Percentiles rank a stretch among this genome's conserved stretches.
Evolutionary conservation across 2,113 vertebrate genomes (phyloP).

Genomic region (Eonycteris spelaea): DNA sequence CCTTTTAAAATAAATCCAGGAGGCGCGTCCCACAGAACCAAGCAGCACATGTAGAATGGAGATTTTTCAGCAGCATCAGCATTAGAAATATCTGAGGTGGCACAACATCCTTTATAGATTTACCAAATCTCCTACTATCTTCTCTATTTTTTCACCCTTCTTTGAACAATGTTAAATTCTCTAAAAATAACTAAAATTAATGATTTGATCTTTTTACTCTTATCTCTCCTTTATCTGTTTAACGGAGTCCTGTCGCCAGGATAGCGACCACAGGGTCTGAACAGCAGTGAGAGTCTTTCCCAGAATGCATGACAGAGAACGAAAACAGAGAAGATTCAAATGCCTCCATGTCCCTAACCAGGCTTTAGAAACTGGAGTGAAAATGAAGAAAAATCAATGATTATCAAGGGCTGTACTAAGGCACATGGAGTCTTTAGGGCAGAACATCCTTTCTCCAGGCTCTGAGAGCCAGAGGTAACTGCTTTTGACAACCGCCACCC

Average conservation of each 20-base stretch:
- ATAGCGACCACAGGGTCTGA: background rate
- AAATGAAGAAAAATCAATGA: background rate
- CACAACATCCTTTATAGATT: background rate
- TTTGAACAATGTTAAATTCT: constrained; percentile 32
- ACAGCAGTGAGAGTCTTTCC: background rate
- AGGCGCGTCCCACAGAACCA: background rate
- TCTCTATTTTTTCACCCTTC: background rate
- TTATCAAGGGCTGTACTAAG: background rate
- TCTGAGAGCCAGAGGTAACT: background rate
- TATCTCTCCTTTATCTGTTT: background rate
- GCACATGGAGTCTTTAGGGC: background rate
- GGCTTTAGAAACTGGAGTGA: background rate
- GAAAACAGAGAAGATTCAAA: background rate
- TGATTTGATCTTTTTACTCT: background rate
- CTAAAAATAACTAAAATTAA: constrained; percentile 48
- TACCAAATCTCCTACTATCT: background rate
- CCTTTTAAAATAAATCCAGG: background rate
- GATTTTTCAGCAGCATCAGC: constrained; percentile 32
- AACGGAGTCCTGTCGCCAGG: background rate
- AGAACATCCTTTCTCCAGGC: background rate
- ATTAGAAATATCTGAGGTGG: constrained; percentile 29
- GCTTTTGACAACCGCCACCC: background rate
- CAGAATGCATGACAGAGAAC: background rate
- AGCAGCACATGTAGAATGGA: background rate
- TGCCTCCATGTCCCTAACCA: background rate